Evolutionary conservation across 2,888 invertebrate species (phyloP).

Genomic region (Psylliodes chrysocephalus): DNA sequence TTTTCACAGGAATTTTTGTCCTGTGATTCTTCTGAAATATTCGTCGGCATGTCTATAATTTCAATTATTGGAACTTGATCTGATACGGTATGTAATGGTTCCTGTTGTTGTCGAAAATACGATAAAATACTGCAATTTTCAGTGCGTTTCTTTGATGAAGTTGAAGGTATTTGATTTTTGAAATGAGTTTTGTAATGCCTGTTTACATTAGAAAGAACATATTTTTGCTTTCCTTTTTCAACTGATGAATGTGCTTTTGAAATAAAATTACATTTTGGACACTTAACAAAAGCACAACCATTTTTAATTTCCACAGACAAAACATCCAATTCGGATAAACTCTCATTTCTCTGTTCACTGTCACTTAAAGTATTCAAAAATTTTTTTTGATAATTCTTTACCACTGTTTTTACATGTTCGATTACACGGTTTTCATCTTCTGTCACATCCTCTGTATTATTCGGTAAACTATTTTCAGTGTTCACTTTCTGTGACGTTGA

Average conservation of each 20-base stretch:
- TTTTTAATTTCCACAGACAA: not conserved
- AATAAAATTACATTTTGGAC: not conserved
- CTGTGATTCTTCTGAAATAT: not conserved
- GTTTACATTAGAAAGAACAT: not conserved
- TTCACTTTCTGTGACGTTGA: not conserved
- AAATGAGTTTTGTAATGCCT: conserved; percentile 3
- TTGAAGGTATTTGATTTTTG: not conserved
- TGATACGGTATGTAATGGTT: not conserved
- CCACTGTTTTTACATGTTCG: not conserved
- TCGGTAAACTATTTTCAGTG: too few relatives aligned
- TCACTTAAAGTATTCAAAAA: not conserved
- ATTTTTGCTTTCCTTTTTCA: not conserved
- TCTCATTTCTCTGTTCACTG: not conserved
- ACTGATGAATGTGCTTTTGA: conserved; percentile 2
- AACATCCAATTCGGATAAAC: not conserved
- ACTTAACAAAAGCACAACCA: not conserved
- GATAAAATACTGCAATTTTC: not conserved
- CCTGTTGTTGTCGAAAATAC: not conserved
- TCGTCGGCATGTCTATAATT: conserved; percentile 6
- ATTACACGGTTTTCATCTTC: not conserved
- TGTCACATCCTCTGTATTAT: not conserved
- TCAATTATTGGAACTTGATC: too few relatives aligned
- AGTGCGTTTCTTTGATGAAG: not conserved
- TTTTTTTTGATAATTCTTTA: not conserved
- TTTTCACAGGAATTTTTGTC: not conserved